These are phyloP conservation scores for Drosophila emarginata DNA, from an alignment of 2,888 invertebrate genomes.

Conservation along the genomic window DNA sequence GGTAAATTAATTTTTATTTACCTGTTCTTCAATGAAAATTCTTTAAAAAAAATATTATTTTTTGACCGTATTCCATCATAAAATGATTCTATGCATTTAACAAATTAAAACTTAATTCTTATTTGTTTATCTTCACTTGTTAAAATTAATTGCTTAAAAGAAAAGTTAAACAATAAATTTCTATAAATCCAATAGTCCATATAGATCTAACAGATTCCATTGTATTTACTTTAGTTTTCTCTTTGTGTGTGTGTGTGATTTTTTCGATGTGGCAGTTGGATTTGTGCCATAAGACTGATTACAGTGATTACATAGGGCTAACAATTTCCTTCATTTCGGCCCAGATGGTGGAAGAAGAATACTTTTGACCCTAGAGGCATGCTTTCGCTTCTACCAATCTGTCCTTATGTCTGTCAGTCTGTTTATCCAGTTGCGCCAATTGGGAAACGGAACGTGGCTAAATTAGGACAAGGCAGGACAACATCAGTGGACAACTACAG, in stretches of 20 bases:
- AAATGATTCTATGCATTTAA: too few relatives aligned
- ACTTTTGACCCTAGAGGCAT: neutral
- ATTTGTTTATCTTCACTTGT: too few relatives aligned
- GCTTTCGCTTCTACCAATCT: neutral
- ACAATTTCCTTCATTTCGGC: neutral
- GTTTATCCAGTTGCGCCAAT: slow-evolving; percentile 59
- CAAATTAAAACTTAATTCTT: too few relatives aligned
- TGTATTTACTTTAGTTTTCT: neutral
- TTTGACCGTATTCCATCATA: too few relatives aligned
- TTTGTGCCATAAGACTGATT: slow-evolving; percentile 42
- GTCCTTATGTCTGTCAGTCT: slow-evolving; percentile 28
- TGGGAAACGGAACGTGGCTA: slow-evolving; percentile 69
- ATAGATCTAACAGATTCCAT: too few relatives aligned
- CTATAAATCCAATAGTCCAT: too few relatives aligned
- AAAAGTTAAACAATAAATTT: too few relatives aligned
- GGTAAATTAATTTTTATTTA: too few relatives aligned
- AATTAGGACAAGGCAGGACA: slow-evolving; percentile 55
- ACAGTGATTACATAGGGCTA: slow-evolving; percentile 33
- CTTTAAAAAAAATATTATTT: too few relatives aligned
- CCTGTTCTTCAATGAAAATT: too few relatives aligned
- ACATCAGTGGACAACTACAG: slow-evolving; percentile 43
- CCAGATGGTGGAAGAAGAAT: neutral
- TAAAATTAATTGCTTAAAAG: too few relatives aligned
- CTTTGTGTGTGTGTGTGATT: neutral
- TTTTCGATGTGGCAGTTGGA: slow-evolving; percentile 31